Percentiles rank a stretch among this genome's conserved stretches.
Conservation (phyloP, 2,113 vertebrate species). For the Psilopogon haemacephalus region DNA sequence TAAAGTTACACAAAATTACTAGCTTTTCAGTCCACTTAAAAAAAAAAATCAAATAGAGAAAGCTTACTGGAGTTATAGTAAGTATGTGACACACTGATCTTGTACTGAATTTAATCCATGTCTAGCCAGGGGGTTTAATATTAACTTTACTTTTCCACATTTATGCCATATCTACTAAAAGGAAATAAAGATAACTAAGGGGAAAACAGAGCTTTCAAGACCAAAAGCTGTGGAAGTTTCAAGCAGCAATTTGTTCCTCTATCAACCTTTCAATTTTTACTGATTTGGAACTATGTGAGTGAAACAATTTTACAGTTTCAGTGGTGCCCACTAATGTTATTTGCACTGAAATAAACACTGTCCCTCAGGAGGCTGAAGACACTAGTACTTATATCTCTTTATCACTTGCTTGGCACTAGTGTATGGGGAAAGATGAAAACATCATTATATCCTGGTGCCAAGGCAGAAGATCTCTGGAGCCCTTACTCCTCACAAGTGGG, state of each 20-base stretch:
- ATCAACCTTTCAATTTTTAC: not conserved
- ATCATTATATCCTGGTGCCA: not conserved
- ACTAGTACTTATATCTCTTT: not conserved
- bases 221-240: not conserved
- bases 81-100: not conserved
- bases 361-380: not conserved
- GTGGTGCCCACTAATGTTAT: not conserved
- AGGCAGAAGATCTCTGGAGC: not conserved
- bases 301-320: not conserved
- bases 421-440: not conserved
- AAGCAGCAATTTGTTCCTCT: not conserved
- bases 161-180: not conserved
- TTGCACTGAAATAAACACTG: not conserved
- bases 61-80: not conserved
- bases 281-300: not conserved
- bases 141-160: not conserved
- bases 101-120: not conserved
- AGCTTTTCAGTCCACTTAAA: not conserved
- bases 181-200: not conserved
- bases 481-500: not conserved
- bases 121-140: not conserved
- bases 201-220: not conserved
- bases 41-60: not conserved
- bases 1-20: not conserved
- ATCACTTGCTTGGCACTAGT: not conserved